phyloP scores from a whole-genome alignment of 30 jellyfish, hydroid and myxozoan genomes.

The Clytia hemisphaerica region DNA sequence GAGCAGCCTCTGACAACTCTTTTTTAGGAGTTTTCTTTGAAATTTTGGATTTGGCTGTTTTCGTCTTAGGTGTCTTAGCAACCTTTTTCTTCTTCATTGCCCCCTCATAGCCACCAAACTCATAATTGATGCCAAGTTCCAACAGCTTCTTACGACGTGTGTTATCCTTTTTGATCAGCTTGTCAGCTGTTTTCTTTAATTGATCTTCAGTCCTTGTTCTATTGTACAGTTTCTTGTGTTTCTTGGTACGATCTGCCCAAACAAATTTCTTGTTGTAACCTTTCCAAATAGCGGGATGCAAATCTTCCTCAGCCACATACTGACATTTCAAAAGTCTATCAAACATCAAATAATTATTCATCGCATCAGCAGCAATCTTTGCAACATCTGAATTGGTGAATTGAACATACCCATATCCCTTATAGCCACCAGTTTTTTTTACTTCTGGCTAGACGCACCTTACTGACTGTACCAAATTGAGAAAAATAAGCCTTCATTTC shows the following conservation, averaged over 20 bases:
- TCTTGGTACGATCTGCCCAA: constrained; percentile 48
- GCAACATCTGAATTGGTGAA: constrained; percentile 93
- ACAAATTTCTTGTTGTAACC: constrained; percentile 71
- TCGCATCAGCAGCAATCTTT: constrained; percentile 94
- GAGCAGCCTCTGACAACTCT: too few species aligned
- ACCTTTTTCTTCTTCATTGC: too few species aligned
- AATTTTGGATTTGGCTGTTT: too few species aligned
- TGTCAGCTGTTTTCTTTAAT: constrained; percentile 29
- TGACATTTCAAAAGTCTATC: constrained; percentile 83
- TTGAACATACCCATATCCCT: constrained; percentile 95
- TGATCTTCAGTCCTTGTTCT: constrained; percentile 16
- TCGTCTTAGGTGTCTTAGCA: too few species aligned
- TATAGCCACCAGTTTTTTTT: constrained; percentile 82
- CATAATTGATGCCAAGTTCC: constrained; percentile 74
- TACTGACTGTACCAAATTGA: constrained; percentile 92
- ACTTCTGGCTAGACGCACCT: constrained; percentile 81
- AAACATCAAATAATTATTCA: constrained; percentile 91
- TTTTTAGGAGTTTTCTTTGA: too few species aligned
- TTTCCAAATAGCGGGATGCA: constrained; percentile 66
- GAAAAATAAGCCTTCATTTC: constrained; percentile 67
- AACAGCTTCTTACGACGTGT: constrained; percentile 43
- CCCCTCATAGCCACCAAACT: constrained; percentile 94
- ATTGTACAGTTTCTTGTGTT: constrained; percentile 44
- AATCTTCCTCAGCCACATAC: constrained; percentile 55
- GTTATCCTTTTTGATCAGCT: constrained; percentile 45